These are phyloP conservation scores for Acanthopleura granulata DNA, from an alignment of 2,888 invertebrate genomes.

Conservation along the genomic window DNA sequence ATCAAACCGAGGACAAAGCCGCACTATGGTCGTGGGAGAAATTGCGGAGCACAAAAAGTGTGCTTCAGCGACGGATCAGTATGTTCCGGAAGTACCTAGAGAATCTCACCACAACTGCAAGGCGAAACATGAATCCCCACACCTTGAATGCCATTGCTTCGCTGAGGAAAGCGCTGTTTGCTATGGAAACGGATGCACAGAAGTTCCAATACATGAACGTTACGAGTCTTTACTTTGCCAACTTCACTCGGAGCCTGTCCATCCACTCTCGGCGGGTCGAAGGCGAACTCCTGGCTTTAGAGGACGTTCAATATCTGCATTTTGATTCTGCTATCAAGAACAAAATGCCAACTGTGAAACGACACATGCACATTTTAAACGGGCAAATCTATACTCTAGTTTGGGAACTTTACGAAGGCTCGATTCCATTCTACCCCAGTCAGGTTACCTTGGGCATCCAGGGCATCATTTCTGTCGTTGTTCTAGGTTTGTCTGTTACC, in stretches of 20 bases:
- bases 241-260: not conserved
- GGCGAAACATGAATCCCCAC: not conserved
- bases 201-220: not conserved
- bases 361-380: not conserved
- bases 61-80: not conserved
- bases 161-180: not conserved
- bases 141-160: not conserved
- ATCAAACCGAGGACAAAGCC: not conserved
- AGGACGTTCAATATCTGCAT: not conserved
- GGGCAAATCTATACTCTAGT: not conserved
- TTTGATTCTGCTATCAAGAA: not conserved
- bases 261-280: not conserved
- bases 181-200: not conserved
- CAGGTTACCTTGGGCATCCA: not conserved
- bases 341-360: not conserved
- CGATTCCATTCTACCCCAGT: not conserved
- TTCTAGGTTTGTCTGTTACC: not conserved
- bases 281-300: not conserved
- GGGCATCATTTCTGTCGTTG: not conserved
- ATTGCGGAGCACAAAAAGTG: not conserved
- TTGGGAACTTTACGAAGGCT: not conserved
- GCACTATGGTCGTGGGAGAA: not conserved
- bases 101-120: not conserved
- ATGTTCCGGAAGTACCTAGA: not conserved
- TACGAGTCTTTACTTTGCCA: not conserved